Percentiles rank a stretch among this genome's conserved stretches.
Evolutionary conservation across 1,140 invertebrate genomes (phyloP).

Genomic region (Riptortus pedestris): DNA sequence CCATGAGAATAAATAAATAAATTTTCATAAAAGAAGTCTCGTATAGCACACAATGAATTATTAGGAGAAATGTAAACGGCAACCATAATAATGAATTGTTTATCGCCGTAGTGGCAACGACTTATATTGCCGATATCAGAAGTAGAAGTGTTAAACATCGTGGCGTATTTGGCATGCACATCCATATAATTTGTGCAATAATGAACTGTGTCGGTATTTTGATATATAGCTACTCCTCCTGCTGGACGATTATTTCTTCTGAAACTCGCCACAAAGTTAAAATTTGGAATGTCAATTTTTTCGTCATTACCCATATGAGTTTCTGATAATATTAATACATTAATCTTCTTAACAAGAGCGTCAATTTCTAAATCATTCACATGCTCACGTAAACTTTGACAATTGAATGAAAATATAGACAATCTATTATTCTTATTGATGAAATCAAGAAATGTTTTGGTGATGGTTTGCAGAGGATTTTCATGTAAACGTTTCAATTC

Average conservation of each 20-base stretch:
- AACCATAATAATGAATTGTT: slow-evolving; percentile 14
- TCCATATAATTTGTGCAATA: slow-evolving; percentile 3
- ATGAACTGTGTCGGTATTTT: slow-evolving; percentile 20
- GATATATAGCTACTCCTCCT: slow-evolving; percentile 25
- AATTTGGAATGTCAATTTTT: slow-evolving; percentile 25
- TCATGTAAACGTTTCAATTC: slow-evolving; percentile 9
- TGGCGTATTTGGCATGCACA: neutral
- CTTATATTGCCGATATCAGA: neutral
- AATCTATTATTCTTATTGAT: slow-evolving; percentile 15
- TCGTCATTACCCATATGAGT: slow-evolving; percentile 27
- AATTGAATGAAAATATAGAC: slow-evolving; percentile 27
- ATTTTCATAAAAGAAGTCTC: neutral
- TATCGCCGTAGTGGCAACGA: neutral
- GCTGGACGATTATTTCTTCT: slow-evolving; percentile 22
- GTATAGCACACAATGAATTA: neutral
- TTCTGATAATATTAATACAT: slow-evolving; percentile 29
- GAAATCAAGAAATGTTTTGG: slow-evolving; percentile 12
- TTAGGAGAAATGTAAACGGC: slow-evolving; percentile 12
- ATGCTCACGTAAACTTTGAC: slow-evolving; percentile 27
- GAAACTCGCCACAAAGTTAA: slow-evolving; percentile 24
- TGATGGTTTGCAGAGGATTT: slow-evolving; percentile 15
- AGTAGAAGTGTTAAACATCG: neutral
- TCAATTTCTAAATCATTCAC: slow-evolving; percentile 19
- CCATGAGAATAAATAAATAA: neutral
- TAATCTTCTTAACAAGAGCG: slow-evolving; percentile 12